These are phyloP conservation scores for Leiothrix lutea DNA, from an alignment of 2,113 vertebrate species.

Conservation along the genomic window DNA sequence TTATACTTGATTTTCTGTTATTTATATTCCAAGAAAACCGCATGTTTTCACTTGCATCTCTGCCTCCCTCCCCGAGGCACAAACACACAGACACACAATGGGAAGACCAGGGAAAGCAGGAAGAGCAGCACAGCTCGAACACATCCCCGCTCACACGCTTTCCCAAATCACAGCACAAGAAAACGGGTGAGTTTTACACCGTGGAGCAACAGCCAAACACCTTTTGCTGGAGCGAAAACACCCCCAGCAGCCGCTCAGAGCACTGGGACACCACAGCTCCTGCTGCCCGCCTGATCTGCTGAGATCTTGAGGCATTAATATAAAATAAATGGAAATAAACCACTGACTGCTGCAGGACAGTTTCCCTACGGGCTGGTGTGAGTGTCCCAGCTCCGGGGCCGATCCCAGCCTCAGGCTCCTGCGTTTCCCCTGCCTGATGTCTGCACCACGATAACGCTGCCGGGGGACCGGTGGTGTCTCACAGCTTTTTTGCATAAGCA, in stretches of 20 bases:
- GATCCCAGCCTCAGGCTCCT: neutral
- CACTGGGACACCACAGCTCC: neutral
- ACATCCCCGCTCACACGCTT: neutral
- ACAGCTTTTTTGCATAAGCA: neutral
- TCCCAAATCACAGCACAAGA: neutral
- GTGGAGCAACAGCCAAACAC: neutral
- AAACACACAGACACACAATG: neutral
- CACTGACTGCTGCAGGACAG: neutral
- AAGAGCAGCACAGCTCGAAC: neutral
- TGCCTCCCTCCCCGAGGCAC: neutral
- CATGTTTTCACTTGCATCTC: constrained; percentile 11
- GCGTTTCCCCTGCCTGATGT: neutral
- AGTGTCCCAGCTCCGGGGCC: neutral
- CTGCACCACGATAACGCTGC: neutral
- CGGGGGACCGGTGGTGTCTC: neutral
- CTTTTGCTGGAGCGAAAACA: neutral
- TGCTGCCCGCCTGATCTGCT: neutral
- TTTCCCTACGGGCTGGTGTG: fast-evolving
- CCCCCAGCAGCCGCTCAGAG: neutral
- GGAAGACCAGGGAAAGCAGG: neutral
- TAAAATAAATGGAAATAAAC: neutral
- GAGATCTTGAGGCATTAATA: neutral
- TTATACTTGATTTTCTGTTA: constrained; percentile 5
- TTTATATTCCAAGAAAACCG: neutral
- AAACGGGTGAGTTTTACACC: neutral